Evolutionary conservation across 2,888 invertebrate genomes (phyloP), one percentile per base, ranked within the genome.

Genomic region (Zonitis immaculata): DNA sequence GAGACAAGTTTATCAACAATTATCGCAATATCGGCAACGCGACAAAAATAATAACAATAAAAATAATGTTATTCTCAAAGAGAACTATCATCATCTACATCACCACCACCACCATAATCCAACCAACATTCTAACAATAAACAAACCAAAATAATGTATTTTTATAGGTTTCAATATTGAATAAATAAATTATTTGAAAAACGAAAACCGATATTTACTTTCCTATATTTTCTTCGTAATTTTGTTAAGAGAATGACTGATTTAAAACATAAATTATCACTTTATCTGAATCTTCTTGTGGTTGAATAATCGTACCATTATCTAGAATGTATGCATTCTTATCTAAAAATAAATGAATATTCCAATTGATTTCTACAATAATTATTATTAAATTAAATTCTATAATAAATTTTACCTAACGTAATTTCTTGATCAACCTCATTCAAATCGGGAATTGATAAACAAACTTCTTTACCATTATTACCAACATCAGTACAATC

Each of bases 1-100:
- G 85, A 89, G 88, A 67, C 91, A 89, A 73, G 89, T 89, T 7
- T 88, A 88, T 71, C 82, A 83, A 42, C 86, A 85, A 66, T 78
- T 89, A 16, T 81, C 83, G 54, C 87, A 84, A 71, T 88, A 82
- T 70, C 80, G 83, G 27, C 74, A 73, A 51, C 66, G 76, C 51
- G 77, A 78, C 69, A 63, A 51, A 9, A 35, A 35, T 16, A 61
- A 54, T 44, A 65, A 57, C 48, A 60, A 58, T 14, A 51, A 22
- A 16, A 55, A 57, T 44, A 44, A 52, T 45, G n/a, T n/a, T n/a
- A n/a, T n/a, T n/a, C n/a, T n/a, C n/a, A 32, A 55, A 52, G 62
- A 68, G 25, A 60, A 60, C 35, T 68, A 65, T 52, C 66, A 69
- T 48, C 49, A 63, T 48, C 64, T 64, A 44, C 68, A 69, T 53